phyloP scores from a whole-genome alignment of 2,888 invertebrate genomes.

The Zaprionus lineosus region DNA sequence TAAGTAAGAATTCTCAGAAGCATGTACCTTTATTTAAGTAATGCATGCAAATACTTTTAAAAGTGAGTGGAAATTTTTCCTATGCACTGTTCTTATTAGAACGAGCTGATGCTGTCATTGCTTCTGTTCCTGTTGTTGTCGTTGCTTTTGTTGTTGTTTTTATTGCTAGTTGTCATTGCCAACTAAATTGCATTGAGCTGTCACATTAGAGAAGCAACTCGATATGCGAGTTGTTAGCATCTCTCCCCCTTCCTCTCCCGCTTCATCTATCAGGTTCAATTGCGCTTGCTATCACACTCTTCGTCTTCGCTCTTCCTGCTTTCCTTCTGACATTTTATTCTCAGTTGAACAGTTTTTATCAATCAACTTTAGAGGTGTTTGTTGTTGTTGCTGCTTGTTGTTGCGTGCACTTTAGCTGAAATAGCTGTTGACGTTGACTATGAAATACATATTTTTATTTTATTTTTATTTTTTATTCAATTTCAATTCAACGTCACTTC shows the following conservation, averaged over 20 bases:
- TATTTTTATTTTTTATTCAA: conserved; percentile 71
- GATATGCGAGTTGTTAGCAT: conserved; percentile 48
- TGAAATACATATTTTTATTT: conserved; percentile 58
- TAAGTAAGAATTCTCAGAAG: too few relatives aligned
- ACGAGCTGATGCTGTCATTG: conserved; percentile 52
- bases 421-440: conserved; percentile 71
- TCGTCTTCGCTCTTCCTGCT: conserved; percentile 18
- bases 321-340: conserved; percentile 52
- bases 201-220: conserved; percentile 79
- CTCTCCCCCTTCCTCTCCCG: conserved; percentile 1
- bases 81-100: conserved; percentile 54
- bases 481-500: conserved; percentile 70
- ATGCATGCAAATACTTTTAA: too few relatives aligned
- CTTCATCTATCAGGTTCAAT: too few relatives aligned
- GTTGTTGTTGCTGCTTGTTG: conserved; percentile 49
- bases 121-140: conserved; percentile 33
- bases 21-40: too few relatives aligned
- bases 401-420: conserved; percentile 75
- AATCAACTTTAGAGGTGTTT: conserved; percentile 75
- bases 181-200: conserved; percentile 79
- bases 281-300: not conserved
- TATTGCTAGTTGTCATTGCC: conserved; percentile 65
- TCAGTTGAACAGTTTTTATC: conserved; percentile 67
- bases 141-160: conserved; percentile 37
- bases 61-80: not conserved